phyloP scores from a whole-genome alignment of 2,797 vertebrate species.

The Benthosema pterotum region DNA sequence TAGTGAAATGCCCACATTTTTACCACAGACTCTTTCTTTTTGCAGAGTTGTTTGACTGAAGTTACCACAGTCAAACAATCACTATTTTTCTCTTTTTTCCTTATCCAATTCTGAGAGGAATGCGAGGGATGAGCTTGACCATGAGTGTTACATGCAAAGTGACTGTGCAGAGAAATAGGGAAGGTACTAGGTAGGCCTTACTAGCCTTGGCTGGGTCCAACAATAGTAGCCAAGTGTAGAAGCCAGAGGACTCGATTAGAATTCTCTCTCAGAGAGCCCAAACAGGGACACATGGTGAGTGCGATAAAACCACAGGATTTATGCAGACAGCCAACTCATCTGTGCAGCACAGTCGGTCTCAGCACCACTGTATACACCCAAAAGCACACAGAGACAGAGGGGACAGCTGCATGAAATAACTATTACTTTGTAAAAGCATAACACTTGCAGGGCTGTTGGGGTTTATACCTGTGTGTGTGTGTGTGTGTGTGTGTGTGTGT shows the following conservation, averaged over 20 bases:
- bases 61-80: too few species aligned
- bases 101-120: slow-evolving; percentile 17
- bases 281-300: slow-evolving; percentile 79
- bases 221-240: slow-evolving; percentile 73
- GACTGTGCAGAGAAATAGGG: slow-evolving; percentile 29
- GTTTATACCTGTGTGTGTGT: background rate
- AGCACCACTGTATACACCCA: slow-evolving; percentile 72
- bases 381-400: slow-evolving; percentile 43
- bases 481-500: slow-evolving; percentile 4
- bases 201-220: slow-evolving; percentile 57
- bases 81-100: too few species aligned
- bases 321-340: slow-evolving; percentile 78
- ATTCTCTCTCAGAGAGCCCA: slow-evolving; percentile 75
- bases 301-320: slow-evolving; percentile 80
- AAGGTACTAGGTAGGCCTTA: slow-evolving; percentile 45
- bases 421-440: slow-evolving; percentile 45
- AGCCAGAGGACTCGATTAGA: slow-evolving; percentile 80
- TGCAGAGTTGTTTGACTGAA: too few species aligned
- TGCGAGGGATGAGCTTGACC: slow-evolving; percentile 19
- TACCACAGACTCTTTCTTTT: too few species aligned
- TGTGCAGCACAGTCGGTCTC: slow-evolving; percentile 62
- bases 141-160: background rate
- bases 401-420: slow-evolving; percentile 37
- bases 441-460: slow-evolving; percentile 8
- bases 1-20: too few species aligned